Evolutionary conservation across 2,888 invertebrate species (phyloP).

Genomic region (Metellina segmentata): DNA sequence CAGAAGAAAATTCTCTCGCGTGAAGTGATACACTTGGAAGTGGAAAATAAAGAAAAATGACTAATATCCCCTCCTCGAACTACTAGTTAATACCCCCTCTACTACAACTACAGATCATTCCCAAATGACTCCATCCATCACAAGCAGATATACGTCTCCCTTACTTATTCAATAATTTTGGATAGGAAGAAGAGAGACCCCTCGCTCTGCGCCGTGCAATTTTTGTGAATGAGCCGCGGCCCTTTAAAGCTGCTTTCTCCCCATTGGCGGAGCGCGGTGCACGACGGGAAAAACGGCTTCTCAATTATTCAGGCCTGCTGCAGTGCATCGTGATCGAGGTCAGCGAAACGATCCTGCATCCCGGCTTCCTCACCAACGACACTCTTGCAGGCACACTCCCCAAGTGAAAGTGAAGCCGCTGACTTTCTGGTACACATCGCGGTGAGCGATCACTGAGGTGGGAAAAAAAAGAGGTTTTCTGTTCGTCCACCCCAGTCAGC

Average conservation of each 20-base stretch:
- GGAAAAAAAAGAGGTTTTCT: neutral
- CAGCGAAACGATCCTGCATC: constrained; percentile 36
- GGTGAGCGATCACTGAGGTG: neutral
- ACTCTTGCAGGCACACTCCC: constrained; percentile 14
- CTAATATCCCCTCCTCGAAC: neutral
- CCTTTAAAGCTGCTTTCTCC: constrained; percentile 60
- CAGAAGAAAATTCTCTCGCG: too few relatives aligned
- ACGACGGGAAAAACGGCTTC: constrained; percentile 67
- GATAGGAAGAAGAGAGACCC: too few relatives aligned
- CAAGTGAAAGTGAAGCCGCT: constrained; percentile 31
- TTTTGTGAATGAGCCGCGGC: constrained; percentile 65
- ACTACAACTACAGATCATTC: constrained; percentile 19
- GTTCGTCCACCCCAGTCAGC: neutral
- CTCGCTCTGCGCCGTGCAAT: constrained; percentile 5
- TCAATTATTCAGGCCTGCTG: constrained; percentile 69
- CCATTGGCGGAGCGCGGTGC: constrained; percentile 62
- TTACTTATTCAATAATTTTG: constrained; percentile 47
- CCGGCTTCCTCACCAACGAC: neutral
- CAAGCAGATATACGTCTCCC: neutral
- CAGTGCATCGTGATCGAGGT: constrained; percentile 61
- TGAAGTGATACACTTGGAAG: neutral
- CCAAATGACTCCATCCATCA: constrained; percentile 19
- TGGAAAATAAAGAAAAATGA: neutral
- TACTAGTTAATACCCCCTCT: constrained; percentile 5
- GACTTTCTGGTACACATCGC: constrained; percentile 2